Percentiles rank a stretch among this genome's conserved stretches.
phyloP scores from a whole-genome alignment of 2,113 vertebrate species.

The Paratilapia polleni region DNA sequence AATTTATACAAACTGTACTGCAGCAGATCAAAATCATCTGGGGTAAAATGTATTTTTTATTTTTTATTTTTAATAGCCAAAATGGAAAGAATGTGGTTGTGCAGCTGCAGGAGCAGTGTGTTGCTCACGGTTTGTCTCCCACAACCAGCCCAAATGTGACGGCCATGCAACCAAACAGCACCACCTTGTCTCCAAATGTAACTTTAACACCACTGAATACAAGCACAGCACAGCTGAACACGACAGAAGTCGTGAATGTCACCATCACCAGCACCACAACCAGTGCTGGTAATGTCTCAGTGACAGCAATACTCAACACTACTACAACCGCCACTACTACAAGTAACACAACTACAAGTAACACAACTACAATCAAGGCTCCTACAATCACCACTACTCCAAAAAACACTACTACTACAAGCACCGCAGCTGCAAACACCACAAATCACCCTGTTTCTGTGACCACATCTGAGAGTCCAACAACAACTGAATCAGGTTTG shows the following conservation, averaged over 20 bases:
- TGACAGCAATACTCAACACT: too few relatives aligned
- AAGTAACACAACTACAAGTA: neutral
- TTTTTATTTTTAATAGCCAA: conserved; percentile 52
- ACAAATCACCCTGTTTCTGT: neutral
- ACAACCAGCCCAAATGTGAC: conserved; percentile 25
- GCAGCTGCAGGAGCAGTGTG: conserved; percentile 52
- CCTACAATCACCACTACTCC: neutral
- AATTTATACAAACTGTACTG: neutral
- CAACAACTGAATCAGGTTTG: conserved; percentile 30
- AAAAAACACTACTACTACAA: neutral
- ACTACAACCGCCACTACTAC: neutral
- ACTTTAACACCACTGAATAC: conserved; percentile 4
- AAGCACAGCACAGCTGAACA: neutral
- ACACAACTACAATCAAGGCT: neutral
- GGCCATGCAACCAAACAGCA: neutral
- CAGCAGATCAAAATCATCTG: neutral
- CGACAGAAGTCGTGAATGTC: neutral
- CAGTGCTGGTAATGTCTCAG: neutral
- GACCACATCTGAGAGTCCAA: neutral
- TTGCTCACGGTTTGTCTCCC: neutral
- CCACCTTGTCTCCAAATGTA: neutral
- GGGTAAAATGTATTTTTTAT: neutral
- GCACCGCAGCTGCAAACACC: neutral
- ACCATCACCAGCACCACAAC: neutral
- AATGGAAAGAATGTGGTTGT: conserved; percentile 26